Base-by-base conservation (phyloP, 2,888 invertebrate genomes). In the Drosophila rellima region DNA sequence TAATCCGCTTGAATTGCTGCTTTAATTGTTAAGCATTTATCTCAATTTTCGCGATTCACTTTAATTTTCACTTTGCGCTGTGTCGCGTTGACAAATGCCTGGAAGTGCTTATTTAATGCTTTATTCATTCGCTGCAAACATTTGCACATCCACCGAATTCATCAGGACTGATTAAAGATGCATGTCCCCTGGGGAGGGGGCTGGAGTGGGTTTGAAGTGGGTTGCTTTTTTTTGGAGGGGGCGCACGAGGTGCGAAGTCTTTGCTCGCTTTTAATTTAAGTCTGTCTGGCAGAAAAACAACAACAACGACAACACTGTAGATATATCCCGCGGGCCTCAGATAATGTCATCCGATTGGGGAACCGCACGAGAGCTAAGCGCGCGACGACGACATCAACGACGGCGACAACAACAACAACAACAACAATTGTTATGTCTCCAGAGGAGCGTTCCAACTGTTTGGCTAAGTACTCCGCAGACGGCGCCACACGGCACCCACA, bases 111-210 rank as follows among this genome's bases (percentile, higher is more conserved):
- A 74, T 82, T 84, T 85, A 82, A 83, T 87, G 82, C 72, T 63
- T 83, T 83, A 83, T 83, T 83, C 88, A 83, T 84, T 69, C 72
- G 84, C 74, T 69, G 87, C 84, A 87, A 87, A 84, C 79, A 87
- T 82, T 82, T 83, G 81, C 85, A 76, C 85, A 79, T 82, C 60
- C 82, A 70, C 77, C 52, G 70, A 84, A 83, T 84, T 87, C 88
- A 83, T 83, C 79, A 82, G 85, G 52, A 61, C 78, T 86, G 83
- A 80, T 82, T 86, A 82, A 82, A 86, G 84, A 78, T 82, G 84
- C 87, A 82, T 81, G 78, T 62, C 69, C 50, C 37, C 51, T 6
- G 40, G 40, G 40, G 17, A 29, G 40, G 8, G 8, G 8, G 45
- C 26, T 0, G n/a, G 17, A 11, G 11, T 18, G 11, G 3, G 33